Base-by-base conservation (phyloP, 2,797 vertebrate species). In the Tragopan temminckii region DNA sequence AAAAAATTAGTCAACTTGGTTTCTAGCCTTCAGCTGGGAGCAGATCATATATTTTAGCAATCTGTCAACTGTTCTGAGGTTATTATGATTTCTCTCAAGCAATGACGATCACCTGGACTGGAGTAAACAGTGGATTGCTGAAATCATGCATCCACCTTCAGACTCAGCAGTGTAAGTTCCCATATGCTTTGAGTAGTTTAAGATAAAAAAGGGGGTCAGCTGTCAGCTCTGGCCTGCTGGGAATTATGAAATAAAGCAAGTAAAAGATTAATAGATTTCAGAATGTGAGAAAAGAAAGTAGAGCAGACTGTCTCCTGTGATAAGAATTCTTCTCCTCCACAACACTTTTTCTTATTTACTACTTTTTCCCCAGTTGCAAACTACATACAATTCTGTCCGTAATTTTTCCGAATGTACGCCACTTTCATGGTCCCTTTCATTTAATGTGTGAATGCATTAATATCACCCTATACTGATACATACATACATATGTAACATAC, bases 241-340 rank as follows among this genome's bases (percentile, higher is more conserved):
- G 92, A 90, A 85, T 75, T 67, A 64, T 38, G 40, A 66, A 59
- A 88, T 92, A 91, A 93, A 93, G 84, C 87, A 67, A 94, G 86
- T 95, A 96, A 95, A 95, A 95, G 80, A 95, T 95, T 95, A 62
- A 95, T 78, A 77, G 81, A 88, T 92, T 90, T 90, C 72, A 85
- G 87, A 95, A 92, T 75, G 89, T 76, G 84, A 93, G 86, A 88
- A 95, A 89, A 72, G 70, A 92, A 95, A 95, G 81, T 95, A 95
- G 93, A 92, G 45, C 90, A 96, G 58, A 69, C 40, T 69, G 58
- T 90, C 92, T 94, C 96, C 94, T 57, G 92, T 78, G 92, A 58
- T 80, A 91, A 79, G 29, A 94, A 42, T 53, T 80, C 55, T 23
- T 88, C 88, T 52, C 11, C 24, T 85, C 62, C 33, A 64, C 53